Evolutionary conservation across 2,888 invertebrate species (phyloP).

Genomic region (Malthinus flaveolus): DNA sequence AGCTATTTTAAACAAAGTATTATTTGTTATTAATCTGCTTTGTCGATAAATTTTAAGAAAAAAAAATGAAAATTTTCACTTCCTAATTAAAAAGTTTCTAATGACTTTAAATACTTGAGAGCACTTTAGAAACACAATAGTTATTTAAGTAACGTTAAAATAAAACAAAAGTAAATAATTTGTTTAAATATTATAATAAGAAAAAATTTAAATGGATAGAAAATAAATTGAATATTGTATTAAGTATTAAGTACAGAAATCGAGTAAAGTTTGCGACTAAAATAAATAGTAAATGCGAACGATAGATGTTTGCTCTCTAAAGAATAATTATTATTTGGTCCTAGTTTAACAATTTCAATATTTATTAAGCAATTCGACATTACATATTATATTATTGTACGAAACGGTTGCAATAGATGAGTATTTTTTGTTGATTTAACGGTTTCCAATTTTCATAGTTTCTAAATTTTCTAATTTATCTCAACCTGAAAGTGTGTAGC

Average conservation of each 20-base stretch:
- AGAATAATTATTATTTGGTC: constrained; percentile 7
- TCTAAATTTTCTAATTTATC: too few relatives aligned
- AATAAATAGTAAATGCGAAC: constrained; percentile 15
- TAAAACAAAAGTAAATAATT: constrained; percentile 12
- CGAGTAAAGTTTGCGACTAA: constrained; percentile 16
- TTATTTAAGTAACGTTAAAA: too few relatives aligned
- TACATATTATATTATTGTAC: not conserved
- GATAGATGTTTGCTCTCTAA: constrained; percentile 14
- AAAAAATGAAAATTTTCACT: too few relatives aligned
- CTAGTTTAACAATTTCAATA: constrained; percentile 27
- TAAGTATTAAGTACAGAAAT: constrained; percentile 13
- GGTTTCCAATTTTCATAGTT: constrained; percentile 1
- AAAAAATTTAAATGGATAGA: constrained; percentile 17
- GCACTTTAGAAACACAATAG: too few relatives aligned
- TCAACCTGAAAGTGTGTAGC: not conserved
- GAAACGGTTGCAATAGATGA: constrained; percentile 22
- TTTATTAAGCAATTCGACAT: constrained; percentile 17
- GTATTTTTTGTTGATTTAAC: constrained; percentile 18
- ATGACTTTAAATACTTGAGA: too few relatives aligned
- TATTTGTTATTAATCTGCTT: too few relatives aligned
- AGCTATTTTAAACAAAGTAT: too few relatives aligned
- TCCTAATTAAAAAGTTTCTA: too few relatives aligned
- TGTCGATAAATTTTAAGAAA: too few relatives aligned
- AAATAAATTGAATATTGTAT: constrained; percentile 8
- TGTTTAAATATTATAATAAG: constrained; percentile 20